Evolutionary conservation across 2,888 invertebrate species (phyloP), one percentile per base, ranked within the genome.

Genomic region (Silvanus unidentatus): DNA sequence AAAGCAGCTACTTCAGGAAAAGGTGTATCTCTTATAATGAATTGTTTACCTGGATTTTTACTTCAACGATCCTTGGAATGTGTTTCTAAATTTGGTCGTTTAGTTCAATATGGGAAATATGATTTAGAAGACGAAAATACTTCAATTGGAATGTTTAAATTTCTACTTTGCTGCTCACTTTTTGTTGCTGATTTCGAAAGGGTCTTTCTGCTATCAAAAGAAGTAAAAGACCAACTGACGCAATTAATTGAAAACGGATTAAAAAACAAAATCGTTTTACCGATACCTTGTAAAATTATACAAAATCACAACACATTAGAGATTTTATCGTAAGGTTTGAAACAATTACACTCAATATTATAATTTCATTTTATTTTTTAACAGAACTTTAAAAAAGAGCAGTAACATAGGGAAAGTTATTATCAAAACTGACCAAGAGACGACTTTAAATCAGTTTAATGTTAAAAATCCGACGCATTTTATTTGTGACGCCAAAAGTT

Each of bases 1-100:
- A 77, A 88, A 59, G 76, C 76, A 42, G 80, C 83, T 57, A 96
- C 96, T 0, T 78, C 84, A 12, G 96, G 97, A 10, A 77, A 76
- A 57, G 95, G 96, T 34, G 96, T 96, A 0, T 88, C 98, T 61
- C 75, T 96, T 43, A 88, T 97, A 16, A 72, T 93, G 9, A 98
- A 98, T 70, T 92, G 92, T 0, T 73, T 97, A 34, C 82, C 95
- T 1, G 95, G 92, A 58, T 93, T 93, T 37, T 90, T 95, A 65
- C 75, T 97, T 1, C 78, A 82, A 62, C 86, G 81, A 0, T 81
- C 83, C 0, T 68, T 82, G 0, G 73, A 80, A 2, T 84, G 84
- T 53, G 65, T 84, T 12, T 79, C 75, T 0, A 58, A 63, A 4
- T 74, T 75, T 9, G 84, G 92, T 8, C 75, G 84, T 49, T 90